phyloP scores from a whole-genome alignment of 2,113 vertebrate genomes.

The Stictonetta naevosa region DNA sequence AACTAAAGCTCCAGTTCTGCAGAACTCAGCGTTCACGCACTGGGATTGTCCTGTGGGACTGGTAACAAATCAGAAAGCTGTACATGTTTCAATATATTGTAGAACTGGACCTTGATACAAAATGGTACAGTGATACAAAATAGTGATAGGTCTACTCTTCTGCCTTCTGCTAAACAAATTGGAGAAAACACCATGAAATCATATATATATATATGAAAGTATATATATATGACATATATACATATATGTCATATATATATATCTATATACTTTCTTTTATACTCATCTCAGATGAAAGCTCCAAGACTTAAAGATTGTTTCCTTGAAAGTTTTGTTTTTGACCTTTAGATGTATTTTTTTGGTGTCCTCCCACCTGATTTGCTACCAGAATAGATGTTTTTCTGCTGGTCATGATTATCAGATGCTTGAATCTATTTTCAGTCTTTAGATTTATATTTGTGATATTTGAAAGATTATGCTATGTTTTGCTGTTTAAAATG shows the following conservation, averaged over 20 bases:
- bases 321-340: background rate
- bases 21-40: background rate
- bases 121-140: background rate
- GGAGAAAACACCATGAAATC: background rate
- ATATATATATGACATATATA: background rate
- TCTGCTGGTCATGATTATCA: background rate
- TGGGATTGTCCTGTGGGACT: background rate
- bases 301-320: background rate
- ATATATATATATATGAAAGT: background rate
- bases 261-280: background rate
- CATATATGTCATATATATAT: no score
- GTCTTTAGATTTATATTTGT: background rate
- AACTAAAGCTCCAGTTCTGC: background rate
- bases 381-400: background rate
- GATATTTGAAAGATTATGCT: background rate
- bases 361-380: background rate
- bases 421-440: background rate
- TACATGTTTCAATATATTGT: background rate
- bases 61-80: background rate
- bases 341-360: background rate
- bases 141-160: background rate
- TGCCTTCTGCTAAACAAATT: background rate
- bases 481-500: background rate
- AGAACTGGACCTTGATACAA: background rate
- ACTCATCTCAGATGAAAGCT: background rate